Evolutionary conservation across 1,140 invertebrate genomes (phyloP).

Genomic region (Anoplophora glabripennis): DNA sequence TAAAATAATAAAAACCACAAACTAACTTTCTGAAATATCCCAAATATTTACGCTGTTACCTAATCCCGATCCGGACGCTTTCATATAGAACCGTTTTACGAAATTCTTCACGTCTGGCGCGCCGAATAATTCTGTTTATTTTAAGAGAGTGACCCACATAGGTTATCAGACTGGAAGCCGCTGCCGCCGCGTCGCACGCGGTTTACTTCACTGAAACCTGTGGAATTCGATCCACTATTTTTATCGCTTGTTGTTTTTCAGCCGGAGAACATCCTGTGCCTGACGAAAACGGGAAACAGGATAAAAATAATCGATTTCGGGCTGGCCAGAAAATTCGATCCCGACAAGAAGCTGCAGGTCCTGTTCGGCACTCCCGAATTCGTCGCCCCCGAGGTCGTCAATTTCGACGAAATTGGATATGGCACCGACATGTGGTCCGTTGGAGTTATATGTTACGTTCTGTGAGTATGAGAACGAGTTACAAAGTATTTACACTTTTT

Average conservation of each 20-base stretch:
- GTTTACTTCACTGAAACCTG: no score
- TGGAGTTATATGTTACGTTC: constrained; percentile 94
- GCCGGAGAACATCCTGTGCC: constrained; percentile 96
- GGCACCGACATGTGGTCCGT: constrained; percentile 98
- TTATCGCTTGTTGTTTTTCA: constrained; percentile 48
- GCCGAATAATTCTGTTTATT: no score
- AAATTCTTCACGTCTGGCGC: no score
- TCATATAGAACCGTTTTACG: no score
- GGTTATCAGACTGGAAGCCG: no score
- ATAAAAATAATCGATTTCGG: constrained; percentile 99
- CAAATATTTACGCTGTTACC: no score
- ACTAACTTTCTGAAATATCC: no score
- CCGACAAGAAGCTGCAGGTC: constrained; percentile 84
- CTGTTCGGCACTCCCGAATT: constrained; percentile 98
- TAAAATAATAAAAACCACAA: no score
- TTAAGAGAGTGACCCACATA: no score
- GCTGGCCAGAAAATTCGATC: constrained; percentile 87
- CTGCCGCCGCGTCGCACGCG: no score
- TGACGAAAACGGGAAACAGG: constrained; percentile 90
- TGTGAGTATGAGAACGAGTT: constrained; percentile 70
- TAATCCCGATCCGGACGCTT: no score
- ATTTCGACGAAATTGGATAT: constrained; percentile 94
- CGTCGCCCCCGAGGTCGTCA: constrained; percentile 97
- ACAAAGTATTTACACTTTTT: background rate
- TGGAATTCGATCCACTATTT: no score